Percentiles rank a stretch among this genome's conserved stretches.
Evolutionary conservation across 1,140 invertebrate species (phyloP).

Genomic region (Aporrectodea caliginosa): DNA sequence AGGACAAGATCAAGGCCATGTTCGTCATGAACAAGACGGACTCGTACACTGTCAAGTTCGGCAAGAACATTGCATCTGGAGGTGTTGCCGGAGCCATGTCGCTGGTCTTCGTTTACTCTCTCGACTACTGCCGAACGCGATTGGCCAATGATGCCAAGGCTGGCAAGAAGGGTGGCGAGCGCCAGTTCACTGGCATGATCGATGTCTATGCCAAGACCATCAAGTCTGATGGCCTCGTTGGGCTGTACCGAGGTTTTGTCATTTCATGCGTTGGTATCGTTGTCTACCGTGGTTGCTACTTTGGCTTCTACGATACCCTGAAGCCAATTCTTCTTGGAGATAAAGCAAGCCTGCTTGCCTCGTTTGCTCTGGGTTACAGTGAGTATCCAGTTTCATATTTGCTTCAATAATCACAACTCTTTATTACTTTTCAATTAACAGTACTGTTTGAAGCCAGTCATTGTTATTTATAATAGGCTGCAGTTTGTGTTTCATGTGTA

Average conservation of each 20-base stretch:
- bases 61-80: conserved; percentile 77
- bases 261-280: conserved; percentile 69
- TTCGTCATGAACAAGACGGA: conserved; percentile 52
- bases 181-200: conserved; percentile 80
- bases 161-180: conserved; percentile 60
- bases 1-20: conserved; percentile 75
- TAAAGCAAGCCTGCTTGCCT: conserved; percentile 75
- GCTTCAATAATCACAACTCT: too few relatives aligned
- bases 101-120: conserved; percentile 88
- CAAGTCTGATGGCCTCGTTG: conserved; percentile 77
- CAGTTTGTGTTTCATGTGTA: too few relatives aligned
- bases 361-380: conserved; percentile 73
- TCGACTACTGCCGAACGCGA: conserved; percentile 90
- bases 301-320: conserved; percentile 90
- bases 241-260: conserved; percentile 86
- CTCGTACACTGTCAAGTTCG: conserved; percentile 47
- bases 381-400: too few relatives aligned
- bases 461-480: too few relatives aligned
- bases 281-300: conserved; percentile 76
- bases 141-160: conserved; percentile 59
- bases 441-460: too few relatives aligned
- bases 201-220: conserved; percentile 84
- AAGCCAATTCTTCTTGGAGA: conserved; percentile 76
- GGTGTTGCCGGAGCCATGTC: conserved; percentile 90
- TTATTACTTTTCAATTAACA: too few relatives aligned